Conservation (phyloP, 2,888 invertebrate genomes). For the Scaptomyza flava region DNA sequence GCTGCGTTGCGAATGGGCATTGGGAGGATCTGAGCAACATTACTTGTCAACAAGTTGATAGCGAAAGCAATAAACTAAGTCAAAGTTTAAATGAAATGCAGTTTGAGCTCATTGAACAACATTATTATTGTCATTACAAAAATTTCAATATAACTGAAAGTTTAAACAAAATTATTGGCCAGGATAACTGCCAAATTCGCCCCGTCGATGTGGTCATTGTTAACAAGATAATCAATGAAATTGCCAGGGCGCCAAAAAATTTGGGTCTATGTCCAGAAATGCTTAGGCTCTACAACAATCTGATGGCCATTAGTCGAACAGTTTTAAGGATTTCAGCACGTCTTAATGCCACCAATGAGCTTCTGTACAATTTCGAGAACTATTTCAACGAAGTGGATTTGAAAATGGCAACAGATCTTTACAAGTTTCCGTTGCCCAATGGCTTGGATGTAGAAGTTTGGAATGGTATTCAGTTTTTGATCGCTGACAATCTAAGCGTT, state of each 20-base stretch:
- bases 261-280: constrained; percentile 4
- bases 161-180: background rate
- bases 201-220: constrained; percentile 30
- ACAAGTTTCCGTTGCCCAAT: background rate
- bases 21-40: constrained; percentile 23
- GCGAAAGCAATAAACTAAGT: background rate
- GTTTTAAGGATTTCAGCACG: constrained; percentile 17
- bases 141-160: background rate
- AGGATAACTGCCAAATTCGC: background rate
- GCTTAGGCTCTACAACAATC: constrained; percentile 19
- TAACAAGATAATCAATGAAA: constrained; percentile 11
- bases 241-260: constrained; percentile 2
- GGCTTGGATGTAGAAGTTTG: constrained; percentile 6
- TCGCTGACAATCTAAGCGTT: constrained; percentile 20
- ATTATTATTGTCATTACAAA: background rate
- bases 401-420: no score
- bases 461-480: constrained; percentile 14
- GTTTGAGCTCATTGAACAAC: background rate
- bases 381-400: constrained; percentile 19
- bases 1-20: constrained; percentile 4
- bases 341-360: constrained; percentile 20
- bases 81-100: constrained; percentile 2
- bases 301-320: constrained; percentile 16
- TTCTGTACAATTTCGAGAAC: constrained; percentile 22
- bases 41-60: constrained; percentile 11